Evolutionary conservation across 2,888 invertebrate genomes (phyloP).

Genomic region (Cinara cedri): DNA sequence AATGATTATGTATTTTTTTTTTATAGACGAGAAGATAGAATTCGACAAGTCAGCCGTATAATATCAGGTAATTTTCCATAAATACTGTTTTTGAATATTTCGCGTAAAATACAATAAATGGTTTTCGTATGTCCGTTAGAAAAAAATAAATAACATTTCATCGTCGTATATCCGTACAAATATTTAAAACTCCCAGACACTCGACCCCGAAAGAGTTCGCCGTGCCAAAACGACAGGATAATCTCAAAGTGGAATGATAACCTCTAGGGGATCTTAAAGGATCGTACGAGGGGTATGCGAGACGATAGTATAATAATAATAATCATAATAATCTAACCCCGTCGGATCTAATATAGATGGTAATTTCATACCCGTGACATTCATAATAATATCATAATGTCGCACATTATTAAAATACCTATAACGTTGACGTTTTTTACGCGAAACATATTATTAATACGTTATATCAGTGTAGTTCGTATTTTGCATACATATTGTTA

Average conservation of each 20-base stretch:
- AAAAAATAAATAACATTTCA: conserved; percentile 8
- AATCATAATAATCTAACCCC: too few species aligned
- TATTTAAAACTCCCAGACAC: not conserved
- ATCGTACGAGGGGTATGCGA: not conserved
- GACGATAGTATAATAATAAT: too few species aligned
- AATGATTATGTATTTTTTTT: too few species aligned
- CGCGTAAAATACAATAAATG: too few species aligned
- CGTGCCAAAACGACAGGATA: conserved; percentile 26
- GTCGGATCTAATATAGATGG: conserved; percentile 50
- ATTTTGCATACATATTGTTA: not conserved
- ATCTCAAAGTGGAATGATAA: conserved; percentile 9
- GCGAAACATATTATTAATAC: too few species aligned
- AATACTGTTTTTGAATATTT: too few species aligned
- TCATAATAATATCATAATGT: not conserved
- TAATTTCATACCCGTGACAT: conserved; percentile 17
- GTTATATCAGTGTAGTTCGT: not conserved
- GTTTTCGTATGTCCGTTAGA: not conserved
- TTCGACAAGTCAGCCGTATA: too few species aligned
- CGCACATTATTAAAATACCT: not conserved
- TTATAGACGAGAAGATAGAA: too few species aligned
- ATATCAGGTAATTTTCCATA: too few species aligned
- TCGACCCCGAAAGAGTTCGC: too few species aligned
- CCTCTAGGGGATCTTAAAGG: not conserved
- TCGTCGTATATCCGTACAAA: not conserved
- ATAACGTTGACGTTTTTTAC: not conserved